Conservation (phyloP, 2,888 invertebrate genomes). For the Parapristionchus giblindavisi region DNA sequence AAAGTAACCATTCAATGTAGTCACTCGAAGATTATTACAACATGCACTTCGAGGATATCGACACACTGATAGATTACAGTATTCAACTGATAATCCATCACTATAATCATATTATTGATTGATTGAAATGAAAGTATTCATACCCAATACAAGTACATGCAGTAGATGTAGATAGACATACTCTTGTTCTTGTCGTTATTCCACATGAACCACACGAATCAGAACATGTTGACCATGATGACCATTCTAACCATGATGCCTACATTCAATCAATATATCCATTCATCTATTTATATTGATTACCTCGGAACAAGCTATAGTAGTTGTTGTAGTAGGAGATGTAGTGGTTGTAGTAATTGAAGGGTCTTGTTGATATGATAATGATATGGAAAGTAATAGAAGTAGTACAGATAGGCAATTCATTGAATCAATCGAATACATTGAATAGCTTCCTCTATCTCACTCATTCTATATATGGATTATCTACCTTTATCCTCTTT, state of each 20-base stretch:
- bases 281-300: too few relatives aligned
- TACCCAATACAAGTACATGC: slow-evolving; percentile 50
- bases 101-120: slow-evolving; percentile 39
- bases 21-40: slow-evolving; percentile 50
- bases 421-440: too few relatives aligned
- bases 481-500: too few relatives aligned
- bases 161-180: slow-evolving; percentile 47
- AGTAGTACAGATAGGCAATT: too few relatives aligned
- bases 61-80: slow-evolving; percentile 55
- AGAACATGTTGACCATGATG: slow-evolving; percentile 53
- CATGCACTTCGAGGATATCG: slow-evolving; percentile 51
- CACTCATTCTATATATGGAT: too few relatives aligned
- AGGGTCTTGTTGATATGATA: too few relatives aligned
- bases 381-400: too few relatives aligned
- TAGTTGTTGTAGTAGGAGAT: too few relatives aligned
- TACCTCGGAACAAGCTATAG: too few relatives aligned
- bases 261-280: too few relatives aligned
- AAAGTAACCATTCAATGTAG: slow-evolving; percentile 31
- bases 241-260: slow-evolving; percentile 55
- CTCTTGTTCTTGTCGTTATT: slow-evolving; percentile 48
- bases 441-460: too few relatives aligned
- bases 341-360: too few relatives aligned
- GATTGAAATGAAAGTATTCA: neutral
- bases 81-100: slow-evolving; percentile 47
- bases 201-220: slow-evolving; percentile 61